These are phyloP conservation scores for Chionis minor DNA, from an alignment of 2,113 vertebrate genomes.

Conservation along the genomic window DNA sequence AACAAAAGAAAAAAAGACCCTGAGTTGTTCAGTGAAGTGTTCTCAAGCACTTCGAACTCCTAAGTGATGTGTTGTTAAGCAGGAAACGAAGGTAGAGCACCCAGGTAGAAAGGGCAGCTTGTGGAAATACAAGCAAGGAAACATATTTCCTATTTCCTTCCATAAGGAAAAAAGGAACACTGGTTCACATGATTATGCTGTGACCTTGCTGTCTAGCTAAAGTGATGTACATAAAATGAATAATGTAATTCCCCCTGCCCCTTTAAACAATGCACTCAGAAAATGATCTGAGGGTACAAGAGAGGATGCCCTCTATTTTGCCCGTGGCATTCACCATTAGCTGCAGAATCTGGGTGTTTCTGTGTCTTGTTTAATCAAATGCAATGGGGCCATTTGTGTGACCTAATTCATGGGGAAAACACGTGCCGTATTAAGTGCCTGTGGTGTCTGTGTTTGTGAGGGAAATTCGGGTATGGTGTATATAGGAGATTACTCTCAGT, in stretches of 20 bases:
- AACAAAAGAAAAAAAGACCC: neutral
- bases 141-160: neutral
- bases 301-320: neutral
- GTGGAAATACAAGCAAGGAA: neutral
- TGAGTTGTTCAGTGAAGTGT: neutral
- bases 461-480: neutral
- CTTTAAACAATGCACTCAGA: neutral
- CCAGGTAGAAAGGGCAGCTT: neutral
- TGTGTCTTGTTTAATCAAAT: neutral
- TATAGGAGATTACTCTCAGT: neutral
- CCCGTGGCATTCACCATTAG: neutral
- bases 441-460: neutral
- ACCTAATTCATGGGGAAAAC: neutral
- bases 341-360: neutral
- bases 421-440: rapidly evolving
- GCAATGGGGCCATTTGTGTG: neutral
- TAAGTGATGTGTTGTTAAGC: neutral
- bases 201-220: neutral
- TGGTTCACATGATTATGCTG: neutral
- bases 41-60: neutral
- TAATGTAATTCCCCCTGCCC: neutral
- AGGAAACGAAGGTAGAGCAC: neutral
- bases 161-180: neutral
- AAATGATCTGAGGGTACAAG: neutral
- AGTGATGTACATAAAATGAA: neutral